These are phyloP conservation scores for Taxidea taxus DNA, from an alignment of 2,113 vertebrate species.

Conservation along the genomic window DNA sequence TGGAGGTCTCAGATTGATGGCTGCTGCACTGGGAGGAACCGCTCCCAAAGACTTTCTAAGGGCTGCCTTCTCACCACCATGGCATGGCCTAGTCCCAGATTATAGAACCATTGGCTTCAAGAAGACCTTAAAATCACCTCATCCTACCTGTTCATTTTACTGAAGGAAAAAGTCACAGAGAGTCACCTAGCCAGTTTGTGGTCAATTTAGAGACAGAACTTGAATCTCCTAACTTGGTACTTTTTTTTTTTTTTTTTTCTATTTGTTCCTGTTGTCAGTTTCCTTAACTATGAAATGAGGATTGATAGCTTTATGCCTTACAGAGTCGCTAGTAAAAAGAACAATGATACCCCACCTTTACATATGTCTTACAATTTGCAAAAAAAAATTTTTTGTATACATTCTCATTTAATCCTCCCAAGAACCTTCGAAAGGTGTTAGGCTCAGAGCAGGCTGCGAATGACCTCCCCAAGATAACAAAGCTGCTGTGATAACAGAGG, in stretches of 20 bases:
- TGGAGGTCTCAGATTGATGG: background rate
- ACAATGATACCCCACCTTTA: background rate
- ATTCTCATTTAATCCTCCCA: background rate
- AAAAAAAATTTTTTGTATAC: background rate
- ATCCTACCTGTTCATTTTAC: background rate
- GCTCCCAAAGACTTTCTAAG: background rate
- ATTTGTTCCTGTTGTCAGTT: background rate
- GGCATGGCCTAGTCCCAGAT: background rate
- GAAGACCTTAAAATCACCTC: background rate
- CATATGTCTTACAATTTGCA: background rate
- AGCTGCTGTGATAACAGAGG: background rate
- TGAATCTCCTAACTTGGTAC: background rate
- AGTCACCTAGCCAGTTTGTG: background rate
- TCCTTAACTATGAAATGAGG: background rate
- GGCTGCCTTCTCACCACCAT: background rate
- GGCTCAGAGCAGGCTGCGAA: background rate
- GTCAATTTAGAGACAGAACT: background rate
- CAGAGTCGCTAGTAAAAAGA: conserved; percentile 18
- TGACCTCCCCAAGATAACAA: background rate
- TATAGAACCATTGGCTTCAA: background rate
- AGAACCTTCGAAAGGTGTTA: background rate
- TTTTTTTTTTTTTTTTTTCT: background rate
- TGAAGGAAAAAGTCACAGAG: background rate
- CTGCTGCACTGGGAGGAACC: background rate
- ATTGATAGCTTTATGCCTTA: background rate